phyloP scores from a whole-genome alignment of 1,140 invertebrate species.

The Hyles vespertilio region DNA sequence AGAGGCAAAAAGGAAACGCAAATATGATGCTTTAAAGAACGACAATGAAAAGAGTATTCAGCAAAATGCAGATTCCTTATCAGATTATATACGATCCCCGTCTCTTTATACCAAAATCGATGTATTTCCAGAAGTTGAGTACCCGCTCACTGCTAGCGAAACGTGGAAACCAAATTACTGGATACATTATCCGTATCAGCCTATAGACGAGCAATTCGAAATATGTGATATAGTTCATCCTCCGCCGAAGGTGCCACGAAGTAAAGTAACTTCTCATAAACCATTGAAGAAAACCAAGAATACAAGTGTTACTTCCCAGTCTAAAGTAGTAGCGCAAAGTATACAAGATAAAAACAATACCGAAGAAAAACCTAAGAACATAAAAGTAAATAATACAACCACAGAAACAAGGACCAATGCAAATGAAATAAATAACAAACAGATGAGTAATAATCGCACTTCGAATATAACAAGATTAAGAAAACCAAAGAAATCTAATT shows the following conservation, averaged over 20 bases:
- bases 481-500: too few relatives aligned
- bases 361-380: too few relatives aligned
- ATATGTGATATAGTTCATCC: not conserved
- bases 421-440: too few relatives aligned
- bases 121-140: constrained; percentile 53
- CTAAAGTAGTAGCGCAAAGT: too few relatives aligned
- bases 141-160: constrained; percentile 40
- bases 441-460: too few relatives aligned
- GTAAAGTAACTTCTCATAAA: constrained; percentile 1
- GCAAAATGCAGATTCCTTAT: not conserved
- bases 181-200: constrained; percentile 12
- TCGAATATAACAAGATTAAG: too few relatives aligned
- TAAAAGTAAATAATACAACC: too few relatives aligned
- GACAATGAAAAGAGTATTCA: constrained; percentile 9
- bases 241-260: not conserved
- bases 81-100: not conserved
- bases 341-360: too few relatives aligned
- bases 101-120: constrained; percentile 10
- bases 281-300: not conserved
- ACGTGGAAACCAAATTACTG: constrained; percentile 46
- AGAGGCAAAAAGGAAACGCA: constrained; percentile 18
- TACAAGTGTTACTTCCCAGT: too few relatives aligned
- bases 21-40: not conserved
- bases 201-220: not conserved
- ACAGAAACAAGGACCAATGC: too few relatives aligned